Evolutionary conservation across 1,140 invertebrate species (phyloP).

Genomic region (Drosophila tani): DNA sequence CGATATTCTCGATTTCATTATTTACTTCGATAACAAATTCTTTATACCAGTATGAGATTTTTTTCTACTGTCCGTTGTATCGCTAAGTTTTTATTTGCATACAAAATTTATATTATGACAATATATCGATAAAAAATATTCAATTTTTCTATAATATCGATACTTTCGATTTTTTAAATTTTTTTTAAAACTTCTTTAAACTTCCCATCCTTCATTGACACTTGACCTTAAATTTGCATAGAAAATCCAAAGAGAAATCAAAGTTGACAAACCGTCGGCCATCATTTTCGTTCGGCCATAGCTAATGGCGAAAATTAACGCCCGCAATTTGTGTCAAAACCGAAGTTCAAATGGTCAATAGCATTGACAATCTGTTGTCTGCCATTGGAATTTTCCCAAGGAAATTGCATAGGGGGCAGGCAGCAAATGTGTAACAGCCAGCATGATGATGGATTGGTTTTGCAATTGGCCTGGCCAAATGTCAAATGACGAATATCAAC

Average conservation of each 20-base stretch:
- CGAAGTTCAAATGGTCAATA: conserved; percentile 33
- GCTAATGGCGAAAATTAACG: conserved; percentile 43
- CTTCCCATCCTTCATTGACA: no score
- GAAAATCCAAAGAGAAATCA: conserved; percentile 29
- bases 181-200: no score
- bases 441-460: conserved; percentile 23
- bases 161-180: no score
- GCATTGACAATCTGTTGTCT: conserved; percentile 13
- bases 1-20: no score
- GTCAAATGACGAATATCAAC: conserved; percentile 9
- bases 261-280: conserved; percentile 28
- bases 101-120: neutral
- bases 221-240: conserved; percentile 23
- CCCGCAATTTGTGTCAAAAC: conserved; percentile 35
- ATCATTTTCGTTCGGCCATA: conserved; percentile 13
- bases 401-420: conserved; percentile 6
- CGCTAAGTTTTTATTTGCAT: no score
- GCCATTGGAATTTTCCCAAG: conserved; percentile 10
- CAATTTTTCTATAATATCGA: no score
- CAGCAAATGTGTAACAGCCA: neutral
- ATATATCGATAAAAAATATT: neutral
- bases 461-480: conserved; percentile 14
- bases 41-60: no score
- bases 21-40: no score
- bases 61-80: no score